Percentiles rank a stretch among this genome's conserved stretches.
These are phyloP conservation scores for Menidia menidia DNA, from an alignment of 2,797 vertebrate species.

Conservation along the genomic window DNA sequence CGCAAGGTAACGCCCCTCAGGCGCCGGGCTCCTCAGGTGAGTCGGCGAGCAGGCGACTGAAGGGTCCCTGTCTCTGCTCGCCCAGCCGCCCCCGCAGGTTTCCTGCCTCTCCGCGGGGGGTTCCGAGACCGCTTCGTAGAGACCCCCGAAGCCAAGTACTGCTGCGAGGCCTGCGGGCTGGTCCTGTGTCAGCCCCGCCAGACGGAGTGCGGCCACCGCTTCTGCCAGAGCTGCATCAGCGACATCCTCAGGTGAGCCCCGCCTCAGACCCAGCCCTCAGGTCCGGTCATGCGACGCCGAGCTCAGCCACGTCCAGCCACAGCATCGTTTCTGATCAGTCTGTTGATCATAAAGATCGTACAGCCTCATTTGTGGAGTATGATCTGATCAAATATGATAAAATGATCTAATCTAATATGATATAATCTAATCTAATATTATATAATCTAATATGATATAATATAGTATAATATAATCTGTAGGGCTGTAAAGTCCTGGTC, in stretches of 20 bases:
- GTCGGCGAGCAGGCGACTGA: not conserved
- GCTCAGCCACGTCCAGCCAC: too few relatives aligned
- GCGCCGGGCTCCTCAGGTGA: not conserved
- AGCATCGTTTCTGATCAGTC: too few relatives aligned
- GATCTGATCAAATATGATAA: too few relatives aligned
- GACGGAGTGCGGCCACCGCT: conserved; percentile 96
- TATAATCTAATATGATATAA: too few relatives aligned
- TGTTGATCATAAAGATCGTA: too few relatives aligned
- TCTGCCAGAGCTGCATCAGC: conserved; percentile 93
- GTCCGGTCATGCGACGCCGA: too few relatives aligned
- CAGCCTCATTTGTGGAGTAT: too few relatives aligned
- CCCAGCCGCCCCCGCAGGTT: conserved; percentile 66
- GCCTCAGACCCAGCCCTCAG: too few relatives aligned
- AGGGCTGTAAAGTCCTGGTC: too few relatives aligned
- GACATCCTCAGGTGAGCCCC: conserved; percentile 87
- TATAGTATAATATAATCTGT: too few relatives aligned
- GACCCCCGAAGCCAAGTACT: conserved; percentile 92
- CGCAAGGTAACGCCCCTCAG: conserved; percentile 51
- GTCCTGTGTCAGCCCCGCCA: conserved; percentile 94
- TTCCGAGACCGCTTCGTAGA: conserved; percentile 93
- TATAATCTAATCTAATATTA: too few relatives aligned
- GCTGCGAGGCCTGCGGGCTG: conserved; percentile 93
- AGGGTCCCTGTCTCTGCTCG: not conserved
- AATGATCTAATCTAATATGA: too few relatives aligned
- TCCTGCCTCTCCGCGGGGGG: conserved; percentile 90